A percentile compares a stretch with the other conserved stretches of the same genome.
These are phyloP conservation scores for Tetheella fluctuosa DNA, from an alignment of 2,888 invertebrate genomes.

Conservation along the genomic window DNA sequence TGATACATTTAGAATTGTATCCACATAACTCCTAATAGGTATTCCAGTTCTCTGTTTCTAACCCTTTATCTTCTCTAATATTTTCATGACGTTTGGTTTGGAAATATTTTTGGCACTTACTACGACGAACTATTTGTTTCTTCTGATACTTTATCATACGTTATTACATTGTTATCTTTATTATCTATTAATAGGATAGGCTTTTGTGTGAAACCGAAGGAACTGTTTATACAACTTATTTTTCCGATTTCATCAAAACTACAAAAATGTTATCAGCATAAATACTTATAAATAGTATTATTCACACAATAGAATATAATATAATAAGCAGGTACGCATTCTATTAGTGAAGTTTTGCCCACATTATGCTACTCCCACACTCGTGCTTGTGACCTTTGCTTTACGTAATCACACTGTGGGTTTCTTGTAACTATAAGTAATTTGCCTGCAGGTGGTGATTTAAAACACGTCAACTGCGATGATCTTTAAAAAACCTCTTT, in stretches of 20 bases:
- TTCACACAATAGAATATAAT: constrained; percentile 26
- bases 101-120: too few species aligned
- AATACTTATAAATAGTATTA: constrained; percentile 1
- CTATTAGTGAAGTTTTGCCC: constrained; percentile 26
- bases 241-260: background rate
- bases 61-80: too few species aligned
- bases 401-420: constrained; percentile 43
- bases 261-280: background rate
- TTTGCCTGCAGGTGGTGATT: constrained; percentile 22
- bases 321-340: constrained; percentile 32
- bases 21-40: too few species aligned
- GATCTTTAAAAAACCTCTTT: background rate
- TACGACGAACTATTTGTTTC: too few species aligned
- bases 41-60: too few species aligned
- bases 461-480: constrained; percentile 17
- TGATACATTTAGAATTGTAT: background rate
- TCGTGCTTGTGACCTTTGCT: constrained; percentile 43
- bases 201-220: too few species aligned
- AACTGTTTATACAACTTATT: background rate
- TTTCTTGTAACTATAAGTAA: constrained; percentile 24
- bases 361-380: constrained; percentile 43
- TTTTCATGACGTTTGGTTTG: too few species aligned
- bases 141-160: too few species aligned
- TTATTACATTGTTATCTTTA: too few species aligned
- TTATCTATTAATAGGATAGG: too few species aligned